Evolutionary conservation across 2,888 invertebrate genomes (phyloP).

Genomic region (Melieria crassipennis): DNA sequence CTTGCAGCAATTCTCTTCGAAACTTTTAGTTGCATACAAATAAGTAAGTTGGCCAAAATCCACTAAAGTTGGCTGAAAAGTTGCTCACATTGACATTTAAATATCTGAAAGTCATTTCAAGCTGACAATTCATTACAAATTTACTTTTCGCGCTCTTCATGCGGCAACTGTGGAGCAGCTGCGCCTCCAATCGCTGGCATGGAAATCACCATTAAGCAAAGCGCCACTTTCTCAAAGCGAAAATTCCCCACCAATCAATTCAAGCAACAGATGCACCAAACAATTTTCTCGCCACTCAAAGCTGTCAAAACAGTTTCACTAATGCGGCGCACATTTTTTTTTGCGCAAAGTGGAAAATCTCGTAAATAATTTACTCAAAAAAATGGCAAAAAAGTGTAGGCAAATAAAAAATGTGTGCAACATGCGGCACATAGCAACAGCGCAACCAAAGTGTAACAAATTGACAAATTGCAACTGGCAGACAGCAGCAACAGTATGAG

Average conservation of each 20-base stretch:
- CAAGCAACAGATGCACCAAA: neutral
- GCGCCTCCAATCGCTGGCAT: too few relatives aligned
- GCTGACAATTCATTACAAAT: too few relatives aligned
- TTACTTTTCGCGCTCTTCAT: neutral
- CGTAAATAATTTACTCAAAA: too few relatives aligned
- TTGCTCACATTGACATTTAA: too few relatives aligned
- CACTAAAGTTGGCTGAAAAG: too few relatives aligned
- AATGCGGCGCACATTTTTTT: neutral
- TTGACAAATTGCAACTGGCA: constrained; percentile 27
- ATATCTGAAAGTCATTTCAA: too few relatives aligned
- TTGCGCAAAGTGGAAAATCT: too few relatives aligned
- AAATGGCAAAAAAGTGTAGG: too few relatives aligned
- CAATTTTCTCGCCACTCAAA: neutral
- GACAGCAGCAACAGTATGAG: neutral
- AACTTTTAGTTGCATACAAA: too few relatives aligned
- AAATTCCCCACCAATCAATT: neutral
- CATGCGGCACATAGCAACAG: constrained; percentile 12
- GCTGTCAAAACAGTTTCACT: constrained; percentile 5
- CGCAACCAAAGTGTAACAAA: constrained; percentile 28
- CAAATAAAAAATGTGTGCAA: neutral
- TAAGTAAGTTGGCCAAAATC: too few relatives aligned
- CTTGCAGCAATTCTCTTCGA: too few relatives aligned
- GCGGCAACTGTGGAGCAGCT: neutral
- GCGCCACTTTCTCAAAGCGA: constrained; percentile 5
- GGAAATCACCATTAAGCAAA: neutral